Evolutionary conservation across 2,797 vertebrate species (phyloP), one percentile per base, ranked within the genome.

Genomic region (Fringilla coelebs): DNA sequence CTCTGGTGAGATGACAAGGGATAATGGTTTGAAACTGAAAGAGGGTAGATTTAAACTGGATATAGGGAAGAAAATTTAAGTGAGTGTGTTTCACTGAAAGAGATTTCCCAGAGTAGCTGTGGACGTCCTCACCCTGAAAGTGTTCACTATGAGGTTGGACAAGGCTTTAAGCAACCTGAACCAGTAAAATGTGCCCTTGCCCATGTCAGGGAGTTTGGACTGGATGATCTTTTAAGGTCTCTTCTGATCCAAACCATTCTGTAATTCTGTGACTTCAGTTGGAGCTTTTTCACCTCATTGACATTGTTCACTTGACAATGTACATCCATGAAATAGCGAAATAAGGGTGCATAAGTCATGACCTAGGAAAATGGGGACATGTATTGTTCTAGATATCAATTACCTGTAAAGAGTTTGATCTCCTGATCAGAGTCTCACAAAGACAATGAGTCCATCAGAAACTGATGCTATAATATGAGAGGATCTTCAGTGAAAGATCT

Each of bases 71-170:
- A 71, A 71, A 77, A 34, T 51, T 43, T 63, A 40, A 31, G 18
- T 40, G 17, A 31, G 12, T 0, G 0, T 38, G 10, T 16, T 20
- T 51, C n/a, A 51, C 43, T 61, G 62, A 34, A 49, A 31, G 11
- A 36, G 31, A 17, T 55, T 83, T 57, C 21, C 38, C 17, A 26
- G n/a, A 26, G 29, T 3, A 26, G 36, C 26, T 70, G 28, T 57
- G 49, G 29, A 21, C 0, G 0, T 57, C 4, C 29, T 12, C 13
- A 45, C 17, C 8, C 11, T 58, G 20, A 13, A 45, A 31, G 6
- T 14, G 29, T n/a, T 72, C 32, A 45, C 32, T 34, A 17, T 6
- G 48, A 75, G 15, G 13, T 1, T 88, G 46, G 25, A 52, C 2
- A 29, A 31, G 22, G 21, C 10, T 87, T 61, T 92, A 46, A 43